Evolutionary conservation across 2,888 invertebrate genomes (phyloP), one percentile per base, ranked within the genome.

Genomic region (Leptura quadrifasciata): DNA sequence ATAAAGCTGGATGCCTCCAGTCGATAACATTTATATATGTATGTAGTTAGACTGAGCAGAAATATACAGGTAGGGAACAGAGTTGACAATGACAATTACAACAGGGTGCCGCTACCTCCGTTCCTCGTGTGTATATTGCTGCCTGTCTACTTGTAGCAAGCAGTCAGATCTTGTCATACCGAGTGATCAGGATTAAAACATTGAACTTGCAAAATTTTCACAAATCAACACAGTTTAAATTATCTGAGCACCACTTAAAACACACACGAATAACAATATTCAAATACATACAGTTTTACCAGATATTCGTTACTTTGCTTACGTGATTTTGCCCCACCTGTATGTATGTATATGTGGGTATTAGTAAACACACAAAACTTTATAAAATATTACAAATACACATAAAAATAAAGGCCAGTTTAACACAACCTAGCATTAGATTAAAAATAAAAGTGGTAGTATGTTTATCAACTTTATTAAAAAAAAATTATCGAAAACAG

Each of bases 251-350:
- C 89, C 89, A 89, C 88, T 88, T 88, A 89, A 86, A 86, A 89
- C 88, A 89, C 88, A 88, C 88, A 89, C 88, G 88, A 87, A 88
- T 88, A 89, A 88, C 88, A 89, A 89, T 88, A 88, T 86, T 88
- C 86, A 88, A 87, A 89, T 89, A 89, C 89, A 89, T 89, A 89
- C 89, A 89, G 89, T 88, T 87, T 89, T 88, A 89, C 89, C 89
- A 89, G 89, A 88, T 88, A 88, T 86, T 88, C 88, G 87, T 89
- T 88, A 88, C 87, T 88, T 89, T 89, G 89, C 89, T 89, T 89
- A 89, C 89, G 89, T 89, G 89, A 89, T 88, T 89, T 88, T 89
- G 89, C 89, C 89, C 89, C 89, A 89, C 89, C 89, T 89, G 89
- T 89, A 89, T 89, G 88, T 89, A 89, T 88, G 88, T 89, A 89